Conservation (phyloP, 2,113 vertebrate species). For the Glaucomys volans region DNA sequence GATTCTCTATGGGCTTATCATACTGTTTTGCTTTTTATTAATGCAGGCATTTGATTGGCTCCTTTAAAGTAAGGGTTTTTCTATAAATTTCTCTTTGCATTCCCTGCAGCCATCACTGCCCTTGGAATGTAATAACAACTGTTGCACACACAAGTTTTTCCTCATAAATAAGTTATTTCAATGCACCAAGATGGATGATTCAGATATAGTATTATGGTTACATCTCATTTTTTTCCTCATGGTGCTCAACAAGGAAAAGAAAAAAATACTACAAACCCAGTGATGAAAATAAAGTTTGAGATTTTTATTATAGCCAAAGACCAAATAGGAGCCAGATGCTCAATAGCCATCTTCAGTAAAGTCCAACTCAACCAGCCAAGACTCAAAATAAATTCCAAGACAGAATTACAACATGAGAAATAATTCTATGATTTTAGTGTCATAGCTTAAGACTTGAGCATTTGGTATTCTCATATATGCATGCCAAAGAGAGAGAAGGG, state of each 20-base stretch:
- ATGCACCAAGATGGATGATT: constrained; percentile 42
- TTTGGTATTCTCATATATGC: not conserved
- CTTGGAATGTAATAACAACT: not conserved
- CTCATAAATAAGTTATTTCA: constrained; percentile 47
- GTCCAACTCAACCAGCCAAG: constrained; percentile 53
- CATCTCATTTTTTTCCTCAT: constrained; percentile 7
- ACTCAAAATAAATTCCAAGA: constrained; percentile 57
- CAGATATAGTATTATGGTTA: constrained; percentile 13
- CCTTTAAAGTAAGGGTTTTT: not conserved
- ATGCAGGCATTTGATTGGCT: not conserved
- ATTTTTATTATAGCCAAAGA: constrained; percentile 42
- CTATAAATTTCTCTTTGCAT: not conserved
- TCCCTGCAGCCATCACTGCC: not conserved
- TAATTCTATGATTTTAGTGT: constrained; percentile 37
- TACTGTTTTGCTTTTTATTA: not conserved
- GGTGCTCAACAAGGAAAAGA: constrained; percentile 22
- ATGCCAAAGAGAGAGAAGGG: constrained; percentile 6
- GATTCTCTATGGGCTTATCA: not conserved
- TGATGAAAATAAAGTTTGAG: constrained; percentile 57
- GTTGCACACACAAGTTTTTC: not conserved
- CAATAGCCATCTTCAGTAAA: constrained; percentile 50
- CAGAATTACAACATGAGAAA: constrained; percentile 16
- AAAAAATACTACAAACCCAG: constrained; percentile 42
- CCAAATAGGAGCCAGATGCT: constrained; percentile 54
- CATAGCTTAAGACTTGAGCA: not conserved